Evolutionary conservation across 2,888 invertebrate genomes (phyloP).

Genomic region (Neoascia interrupta): DNA sequence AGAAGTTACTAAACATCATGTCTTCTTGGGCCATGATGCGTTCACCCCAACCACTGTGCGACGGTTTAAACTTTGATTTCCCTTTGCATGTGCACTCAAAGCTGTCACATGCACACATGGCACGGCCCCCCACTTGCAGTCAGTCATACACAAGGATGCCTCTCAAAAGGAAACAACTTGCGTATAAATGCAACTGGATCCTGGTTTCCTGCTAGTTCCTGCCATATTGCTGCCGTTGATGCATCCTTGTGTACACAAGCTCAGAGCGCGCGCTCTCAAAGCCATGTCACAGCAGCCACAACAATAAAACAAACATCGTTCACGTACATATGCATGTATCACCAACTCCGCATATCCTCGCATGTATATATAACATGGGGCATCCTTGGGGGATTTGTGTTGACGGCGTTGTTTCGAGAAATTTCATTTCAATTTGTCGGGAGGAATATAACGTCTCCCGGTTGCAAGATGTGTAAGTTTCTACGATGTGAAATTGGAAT

Average conservation of each 20-base stretch:
- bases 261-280: constrained; percentile 49
- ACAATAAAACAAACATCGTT: constrained; percentile 56
- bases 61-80: constrained; percentile 29
- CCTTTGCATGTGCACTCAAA: constrained; percentile 37
- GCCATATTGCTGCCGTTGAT: neutral
- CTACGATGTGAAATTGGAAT: constrained; percentile 10
- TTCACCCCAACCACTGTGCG: constrained; percentile 16
- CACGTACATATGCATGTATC: constrained; percentile 24
- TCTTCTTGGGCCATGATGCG: constrained; percentile 3
- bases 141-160: constrained; percentile 49
- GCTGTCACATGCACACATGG: constrained; percentile 39
- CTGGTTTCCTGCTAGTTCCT: constrained; percentile 3
- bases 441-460: no score
- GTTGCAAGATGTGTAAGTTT: neutral
- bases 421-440: constrained; percentile 60
- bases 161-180: constrained; percentile 49
- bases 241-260: constrained; percentile 25
- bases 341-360: neutral
- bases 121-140: constrained; percentile 13
- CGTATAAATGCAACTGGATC: constrained; percentile 36
- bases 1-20: constrained; percentile 29
- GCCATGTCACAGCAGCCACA: constrained; percentile 50
- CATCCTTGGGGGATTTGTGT: constrained; percentile 41
- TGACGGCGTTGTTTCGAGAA: constrained; percentile 50
- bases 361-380: no score